phyloP scores from a whole-genome alignment of 2,888 invertebrate genomes.

The Augiades crinisus region DNA sequence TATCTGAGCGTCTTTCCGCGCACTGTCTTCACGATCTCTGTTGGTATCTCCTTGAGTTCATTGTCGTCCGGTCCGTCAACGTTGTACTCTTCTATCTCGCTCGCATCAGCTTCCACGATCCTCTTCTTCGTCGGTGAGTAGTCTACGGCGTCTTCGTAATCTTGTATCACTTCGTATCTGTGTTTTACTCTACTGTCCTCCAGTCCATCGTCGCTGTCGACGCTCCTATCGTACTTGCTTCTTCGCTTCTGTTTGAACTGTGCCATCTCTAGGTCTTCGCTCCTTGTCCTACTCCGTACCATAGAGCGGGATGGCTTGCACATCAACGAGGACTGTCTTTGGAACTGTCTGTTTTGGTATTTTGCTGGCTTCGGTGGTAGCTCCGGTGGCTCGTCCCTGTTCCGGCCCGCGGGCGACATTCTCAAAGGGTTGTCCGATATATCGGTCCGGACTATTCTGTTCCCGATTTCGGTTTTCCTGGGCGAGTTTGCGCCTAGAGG shows the following conservation, averaged over 20 bases:
- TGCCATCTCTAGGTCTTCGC: conserved; percentile 75
- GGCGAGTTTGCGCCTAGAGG: conserved; percentile 74
- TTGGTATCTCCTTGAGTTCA: conserved; percentile 80
- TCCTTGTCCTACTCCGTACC: conserved; percentile 57
- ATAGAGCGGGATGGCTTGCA: conserved; percentile 71
- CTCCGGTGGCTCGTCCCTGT: conserved; percentile 65
- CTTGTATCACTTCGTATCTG: conserved; percentile 80
- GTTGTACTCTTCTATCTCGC: conserved; percentile 75
- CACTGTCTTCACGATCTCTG: conserved; percentile 82
- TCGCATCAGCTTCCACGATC: conserved; percentile 66
- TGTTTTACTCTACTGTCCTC: conserved; percentile 64
- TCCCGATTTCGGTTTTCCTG: conserved; percentile 58
- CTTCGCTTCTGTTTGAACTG: conserved; percentile 58
- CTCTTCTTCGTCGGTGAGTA: conserved; percentile 76
- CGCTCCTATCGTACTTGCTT: conserved; percentile 53
- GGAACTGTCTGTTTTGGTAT: conserved; percentile 59
- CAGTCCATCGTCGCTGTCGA: conserved; percentile 57
- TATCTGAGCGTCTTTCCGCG: conserved; percentile 82
- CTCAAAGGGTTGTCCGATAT: conserved; percentile 74
- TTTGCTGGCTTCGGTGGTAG: conserved; percentile 69
- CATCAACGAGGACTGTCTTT: conserved; percentile 69
- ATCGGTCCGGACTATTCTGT: conserved; percentile 69
- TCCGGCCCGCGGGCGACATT: conserved; percentile 55
- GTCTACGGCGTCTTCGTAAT: conserved; percentile 61
- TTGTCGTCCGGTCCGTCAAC: conserved; percentile 78